Base-by-base conservation (phyloP, 2,113 vertebrate species). In the Rhynchopsitta pachyrhyncha region DNA sequence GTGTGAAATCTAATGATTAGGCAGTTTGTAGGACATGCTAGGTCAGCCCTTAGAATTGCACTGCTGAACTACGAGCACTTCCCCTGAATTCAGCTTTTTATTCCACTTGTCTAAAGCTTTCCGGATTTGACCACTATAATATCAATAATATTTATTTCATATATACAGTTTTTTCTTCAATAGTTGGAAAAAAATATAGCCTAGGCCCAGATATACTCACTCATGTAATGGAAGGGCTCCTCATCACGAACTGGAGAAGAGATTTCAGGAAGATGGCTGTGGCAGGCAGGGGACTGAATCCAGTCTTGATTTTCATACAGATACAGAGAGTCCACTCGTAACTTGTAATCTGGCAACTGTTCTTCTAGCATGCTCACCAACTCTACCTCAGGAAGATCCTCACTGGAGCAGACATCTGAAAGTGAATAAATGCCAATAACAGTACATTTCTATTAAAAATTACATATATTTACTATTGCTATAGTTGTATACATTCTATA, bases 171-270 rank as follows among this genome's bases (percentile, higher is more conserved):
- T 89, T 82, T 28, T 81, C 55, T 81, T 74, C 60, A 86, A 3
- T 5, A 44, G 53, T 44, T 68, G 18, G 10, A 23, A 11, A 28
- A 37, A 35, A 7, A 50, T 12, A 13, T 17, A 22, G 31, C 29
- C 9, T 23, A 59, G 44, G 44, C 64, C 22, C 79, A 86, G 67
- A 55, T 23, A 42, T 41, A 98, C 99, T 98, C 94, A 99, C 99
- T 99, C 99, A 99, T 99, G 98, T 99, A 99, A 97, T 46, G 98
- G 97, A 99, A 98, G 19, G 99, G 98, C 86, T 99, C 98, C 92
- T 99, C 98, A 4, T 98, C 98, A 92, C 94, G 97, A 93, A 98
- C 82, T 12, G 99, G 98, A 82, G 99, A 98, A 89, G 99, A 91
- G 73, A 96, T 49, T 37, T 95, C 96, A 16, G 97, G 92, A 13